These are phyloP conservation scores for Tetramorium alpestre DNA, from an alignment of 1,140 invertebrate genomes.

Conservation along the genomic window DNA sequence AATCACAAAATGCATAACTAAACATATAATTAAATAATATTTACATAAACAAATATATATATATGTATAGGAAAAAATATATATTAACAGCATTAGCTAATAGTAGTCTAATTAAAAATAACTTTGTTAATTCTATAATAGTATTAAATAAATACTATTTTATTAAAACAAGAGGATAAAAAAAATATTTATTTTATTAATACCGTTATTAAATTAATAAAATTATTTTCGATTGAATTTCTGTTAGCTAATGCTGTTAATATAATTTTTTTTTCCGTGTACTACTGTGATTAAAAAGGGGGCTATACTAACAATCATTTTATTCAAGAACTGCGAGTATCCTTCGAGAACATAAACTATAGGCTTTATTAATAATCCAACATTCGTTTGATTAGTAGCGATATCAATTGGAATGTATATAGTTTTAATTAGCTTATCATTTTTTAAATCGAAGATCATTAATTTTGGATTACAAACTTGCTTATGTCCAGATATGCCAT, in stretches of 20 bases:
- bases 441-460: constrained; percentile 19
- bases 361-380: neutral
- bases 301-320: neutral
- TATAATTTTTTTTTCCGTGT: neutral
- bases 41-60: neutral
- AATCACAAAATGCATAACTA: neutral
- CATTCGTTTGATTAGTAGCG: neutral
- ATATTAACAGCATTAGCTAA: too few species aligned
- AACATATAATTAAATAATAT: neutral
- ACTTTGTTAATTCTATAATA: too few species aligned
- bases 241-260: too few species aligned
- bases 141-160: too few species aligned
- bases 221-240: too few species aligned
- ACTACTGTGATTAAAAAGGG: neutral
- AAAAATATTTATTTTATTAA: too few species aligned
- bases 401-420: neutral
- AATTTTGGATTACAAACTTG: constrained; percentile 13
- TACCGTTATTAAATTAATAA: too few species aligned
- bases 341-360: neutral
- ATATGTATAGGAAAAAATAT: too few species aligned
- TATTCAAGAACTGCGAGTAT: too few species aligned
- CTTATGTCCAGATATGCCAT: neutral
- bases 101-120: too few species aligned
- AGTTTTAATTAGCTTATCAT: neutral
- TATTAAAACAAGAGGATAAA: too few species aligned